Conservation (phyloP, 2,888 invertebrate species). For the Meteorus colon region DNA sequence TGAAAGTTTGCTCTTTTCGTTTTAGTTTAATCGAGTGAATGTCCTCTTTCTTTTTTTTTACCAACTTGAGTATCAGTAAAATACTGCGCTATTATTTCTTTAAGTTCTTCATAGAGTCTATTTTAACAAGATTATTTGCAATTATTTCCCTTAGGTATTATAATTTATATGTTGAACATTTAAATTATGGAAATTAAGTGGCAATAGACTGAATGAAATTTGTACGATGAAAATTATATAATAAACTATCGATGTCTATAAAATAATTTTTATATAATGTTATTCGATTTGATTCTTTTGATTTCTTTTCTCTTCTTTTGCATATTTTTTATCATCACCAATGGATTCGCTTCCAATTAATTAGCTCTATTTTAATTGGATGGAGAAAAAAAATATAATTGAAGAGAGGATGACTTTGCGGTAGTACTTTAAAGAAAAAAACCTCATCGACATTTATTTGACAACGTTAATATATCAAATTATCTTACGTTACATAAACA, state of each 20-base stretch:
- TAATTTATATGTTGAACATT: not conserved
- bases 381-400: too few species aligned
- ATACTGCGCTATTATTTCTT: not conserved
- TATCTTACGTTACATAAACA: too few species aligned
- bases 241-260: not conserved
- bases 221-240: not conserved
- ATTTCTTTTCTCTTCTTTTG: not conserved
- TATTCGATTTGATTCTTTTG: not conserved
- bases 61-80: not conserved
- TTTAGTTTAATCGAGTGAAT: not conserved
- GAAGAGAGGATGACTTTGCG: too few species aligned
- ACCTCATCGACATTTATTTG: too few species aligned
- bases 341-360: too few species aligned
- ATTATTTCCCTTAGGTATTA: not conserved
- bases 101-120: not conserved
- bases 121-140: constrained; percentile 1
- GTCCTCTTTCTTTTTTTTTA: not conserved
- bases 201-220: not conserved
- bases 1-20: constrained; percentile 3
- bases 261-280: not conserved
- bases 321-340: not conserved
- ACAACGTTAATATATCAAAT: too few species aligned
- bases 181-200: not conserved
- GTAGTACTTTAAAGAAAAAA: too few species aligned
- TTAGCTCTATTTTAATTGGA: too few species aligned